Percentiles rank a stretch among this genome's conserved stretches.
Conservation (phyloP, 2,113 vertebrate species). For the Butorides virescens region DNA sequence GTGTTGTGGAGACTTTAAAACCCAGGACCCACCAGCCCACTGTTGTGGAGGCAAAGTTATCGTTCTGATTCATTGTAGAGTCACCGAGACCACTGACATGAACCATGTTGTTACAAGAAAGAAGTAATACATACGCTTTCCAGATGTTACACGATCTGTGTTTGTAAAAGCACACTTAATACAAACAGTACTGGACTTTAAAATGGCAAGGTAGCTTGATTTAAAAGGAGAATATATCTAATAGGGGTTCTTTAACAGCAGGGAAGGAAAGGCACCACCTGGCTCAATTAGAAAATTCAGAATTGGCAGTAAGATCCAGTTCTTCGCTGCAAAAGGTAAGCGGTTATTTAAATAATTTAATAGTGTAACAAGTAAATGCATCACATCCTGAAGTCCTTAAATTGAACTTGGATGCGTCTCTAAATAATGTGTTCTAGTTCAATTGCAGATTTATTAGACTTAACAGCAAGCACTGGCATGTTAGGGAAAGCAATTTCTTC, state of each 20-base stretch:
- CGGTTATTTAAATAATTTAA: not conserved
- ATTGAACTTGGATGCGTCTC: not conserved
- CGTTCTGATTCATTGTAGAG: fast-evolving
- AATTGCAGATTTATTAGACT: not conserved
- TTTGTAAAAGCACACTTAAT: not conserved
- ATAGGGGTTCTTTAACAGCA: not conserved
- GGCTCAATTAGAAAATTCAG: not conserved
- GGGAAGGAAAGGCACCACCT: not conserved
- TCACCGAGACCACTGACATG: not conserved
- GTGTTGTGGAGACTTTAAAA: not conserved
- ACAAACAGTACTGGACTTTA: not conserved
- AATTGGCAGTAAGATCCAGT: not conserved
- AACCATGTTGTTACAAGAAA: not conserved
- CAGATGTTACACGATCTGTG: not conserved
- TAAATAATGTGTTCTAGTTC: not conserved
- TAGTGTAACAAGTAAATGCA: not conserved
- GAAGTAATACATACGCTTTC: not conserved
- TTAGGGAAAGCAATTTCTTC: not conserved
- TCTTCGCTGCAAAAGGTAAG: not conserved
- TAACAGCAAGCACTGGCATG: not conserved
- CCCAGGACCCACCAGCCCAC: not conserved
- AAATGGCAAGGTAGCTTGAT: not conserved
- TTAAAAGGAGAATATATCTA: not conserved
- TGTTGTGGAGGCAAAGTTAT: not conserved
- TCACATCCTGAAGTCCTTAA: not conserved